These are phyloP conservation scores for Microhierax caerulescens DNA, from an alignment of 2,797 vertebrate species.

Conservation along the genomic window DNA sequence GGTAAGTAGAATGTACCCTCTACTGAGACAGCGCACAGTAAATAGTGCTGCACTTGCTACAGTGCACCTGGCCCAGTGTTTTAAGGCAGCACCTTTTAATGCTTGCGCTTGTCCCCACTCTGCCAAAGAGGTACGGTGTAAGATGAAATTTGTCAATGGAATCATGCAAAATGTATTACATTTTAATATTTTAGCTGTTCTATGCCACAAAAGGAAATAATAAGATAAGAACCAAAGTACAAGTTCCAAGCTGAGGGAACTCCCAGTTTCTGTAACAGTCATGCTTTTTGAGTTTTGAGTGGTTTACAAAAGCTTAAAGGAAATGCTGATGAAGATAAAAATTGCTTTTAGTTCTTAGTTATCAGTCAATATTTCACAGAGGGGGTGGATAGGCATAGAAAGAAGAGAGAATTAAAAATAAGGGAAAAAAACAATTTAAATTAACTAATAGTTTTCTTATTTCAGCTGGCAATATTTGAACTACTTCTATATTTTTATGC, in stretches of 20 bases:
- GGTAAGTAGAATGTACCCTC: background rate
- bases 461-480: background rate
- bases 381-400: background rate
- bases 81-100: background rate
- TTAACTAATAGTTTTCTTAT: background rate
- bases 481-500: background rate
- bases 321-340: background rate
- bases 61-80: background rate
- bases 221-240: background rate
- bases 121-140: background rate
- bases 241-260: background rate
- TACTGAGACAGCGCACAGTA: rapidly evolving
- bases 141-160: background rate
- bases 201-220: background rate
- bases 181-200: background rate
- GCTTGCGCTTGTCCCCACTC: background rate
- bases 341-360: background rate
- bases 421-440: background rate
- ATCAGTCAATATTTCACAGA: background rate
- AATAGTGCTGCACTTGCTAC: background rate
- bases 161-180: background rate
- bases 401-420: background rate
- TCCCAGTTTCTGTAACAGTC: background rate
- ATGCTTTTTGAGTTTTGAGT: background rate
- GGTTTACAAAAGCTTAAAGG: background rate